Percentiles rank a stretch among this genome's conserved stretches.
phyloP scores from a whole-genome alignment of 2,797 vertebrate genomes.

The Pseudochirops corinnae region DNA sequence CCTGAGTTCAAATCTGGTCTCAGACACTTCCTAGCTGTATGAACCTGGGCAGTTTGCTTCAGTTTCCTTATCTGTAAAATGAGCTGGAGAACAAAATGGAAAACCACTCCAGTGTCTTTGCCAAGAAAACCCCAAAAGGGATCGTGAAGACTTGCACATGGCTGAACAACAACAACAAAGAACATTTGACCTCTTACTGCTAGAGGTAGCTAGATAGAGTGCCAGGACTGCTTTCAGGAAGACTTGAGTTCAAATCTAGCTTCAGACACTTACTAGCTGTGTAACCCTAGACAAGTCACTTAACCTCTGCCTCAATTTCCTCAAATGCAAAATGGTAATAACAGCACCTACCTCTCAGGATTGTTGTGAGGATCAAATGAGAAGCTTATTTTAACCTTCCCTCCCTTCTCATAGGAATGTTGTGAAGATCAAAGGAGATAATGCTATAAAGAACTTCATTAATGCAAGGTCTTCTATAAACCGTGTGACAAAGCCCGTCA shows the following conservation, averaged over 20 bases:
- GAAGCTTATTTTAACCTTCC: not conserved
- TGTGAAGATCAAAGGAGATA: not conserved
- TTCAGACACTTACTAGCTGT: not conserved
- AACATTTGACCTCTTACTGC: not conserved
- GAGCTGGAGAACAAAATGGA: not conserved
- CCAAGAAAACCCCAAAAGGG: not conserved
- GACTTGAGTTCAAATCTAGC: not conserved
- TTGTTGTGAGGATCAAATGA: not conserved
- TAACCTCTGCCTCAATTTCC: not conserved
- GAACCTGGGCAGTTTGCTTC: no score
- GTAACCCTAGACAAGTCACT: not conserved
- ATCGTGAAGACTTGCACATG: not conserved
- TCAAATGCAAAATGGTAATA: not conserved
- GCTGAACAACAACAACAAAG: not conserved
- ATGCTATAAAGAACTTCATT: not conserved
- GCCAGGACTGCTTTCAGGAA: not conserved
- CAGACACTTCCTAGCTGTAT: not conserved
- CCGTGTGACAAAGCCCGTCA: not conserved
- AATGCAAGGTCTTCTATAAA: not conserved
- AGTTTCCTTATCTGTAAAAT: no score
- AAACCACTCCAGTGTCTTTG: not conserved
- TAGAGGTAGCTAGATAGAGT: not conserved
- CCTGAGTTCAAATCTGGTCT: not conserved
- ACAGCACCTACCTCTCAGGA: not conserved
- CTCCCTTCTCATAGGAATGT: not conserved